Base-by-base conservation (phyloP, 2,888 invertebrate species). In the Helobdella robusta region DNA sequence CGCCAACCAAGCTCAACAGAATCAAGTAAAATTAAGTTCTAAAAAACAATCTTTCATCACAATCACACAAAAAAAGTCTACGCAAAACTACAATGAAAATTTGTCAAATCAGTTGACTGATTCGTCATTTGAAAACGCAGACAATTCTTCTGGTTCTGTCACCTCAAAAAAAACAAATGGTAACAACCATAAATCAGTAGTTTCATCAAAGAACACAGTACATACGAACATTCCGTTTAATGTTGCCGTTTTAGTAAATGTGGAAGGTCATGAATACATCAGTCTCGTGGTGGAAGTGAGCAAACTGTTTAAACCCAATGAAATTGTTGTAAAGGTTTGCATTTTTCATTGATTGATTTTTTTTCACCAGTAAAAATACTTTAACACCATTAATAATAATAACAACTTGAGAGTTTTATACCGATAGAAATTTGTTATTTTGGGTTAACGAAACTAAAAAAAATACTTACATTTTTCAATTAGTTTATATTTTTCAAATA, bases 251-350 rank as follows among this genome's bases (percentile, higher is more conserved):
- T 18, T 66, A 3, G 40, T 62, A 8, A 35, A 23, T 15, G 62
- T 54, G 8, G 58, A 60, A 20, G 61, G 61, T 28, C 35, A 61
- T 18, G n/a, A 61, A 18, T 44, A 44, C 15, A 36, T 66, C 23
- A 56, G 46, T 28, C 30, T 66, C 20, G 18, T 62, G 8, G 66
- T 56, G 1, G 66, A 66, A 25, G 34, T 66, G 3, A 59, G 66
- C 48, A 59, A 48, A 6, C 35, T 66, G n/a, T 66, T 66, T 46
- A 62, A 61, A 20, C 62, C 66, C 3, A 30, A 54, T 40, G 66
- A 66, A 23, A 50, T 66, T 18, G 30, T 28, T n/a, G 61, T 66
- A 20, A 61, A 62, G 66, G 62, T 62, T n/a, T 44, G 36, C n/a
- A 15, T 28, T 36, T 40, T 5, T 32, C 1, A 23, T 32, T 59